Conservation (phyloP, 2,888 invertebrate genomes). For the Drosophila sordidula region DNA sequence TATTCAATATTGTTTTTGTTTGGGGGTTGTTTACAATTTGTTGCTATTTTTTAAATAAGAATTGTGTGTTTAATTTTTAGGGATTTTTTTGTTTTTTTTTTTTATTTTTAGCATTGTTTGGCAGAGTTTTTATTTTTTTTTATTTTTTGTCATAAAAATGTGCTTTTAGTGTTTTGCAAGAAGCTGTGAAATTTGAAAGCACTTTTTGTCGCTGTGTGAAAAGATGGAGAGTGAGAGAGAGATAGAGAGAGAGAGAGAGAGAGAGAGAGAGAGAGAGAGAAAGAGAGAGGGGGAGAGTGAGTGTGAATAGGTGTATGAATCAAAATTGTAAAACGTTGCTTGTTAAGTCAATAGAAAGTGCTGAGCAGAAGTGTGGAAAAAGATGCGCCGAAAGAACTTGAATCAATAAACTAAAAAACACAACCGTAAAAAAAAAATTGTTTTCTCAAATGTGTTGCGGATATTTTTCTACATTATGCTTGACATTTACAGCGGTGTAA, state of each 20-base stretch:
- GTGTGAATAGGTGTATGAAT: constrained; percentile 2
- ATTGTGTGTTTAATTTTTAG: constrained; percentile 18
- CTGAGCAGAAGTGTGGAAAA: constrained; percentile 17
- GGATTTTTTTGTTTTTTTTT: constrained; percentile 23
- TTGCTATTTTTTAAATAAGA: constrained; percentile 63
- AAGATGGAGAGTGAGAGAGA: constrained; percentile 3
- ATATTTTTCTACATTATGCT: constrained; percentile 47
- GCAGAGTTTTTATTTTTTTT: constrained; percentile 31
- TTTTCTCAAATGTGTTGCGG: constrained; percentile 8
- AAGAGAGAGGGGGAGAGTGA: not conserved
- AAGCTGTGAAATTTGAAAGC: constrained; percentile 45
- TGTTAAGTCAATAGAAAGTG: constrained; percentile 7
- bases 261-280: not conserved
- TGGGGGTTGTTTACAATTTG: constrained; percentile 60
- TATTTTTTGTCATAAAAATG: constrained; percentile 12
- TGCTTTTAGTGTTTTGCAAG: constrained; percentile 14
- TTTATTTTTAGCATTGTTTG: constrained; percentile 46
- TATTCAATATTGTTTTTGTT: constrained; percentile 39
- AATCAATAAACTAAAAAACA: not conserved
- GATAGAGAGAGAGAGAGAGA: not conserved
- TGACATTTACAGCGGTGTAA: constrained; percentile 71
- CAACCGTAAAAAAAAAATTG: not conserved
- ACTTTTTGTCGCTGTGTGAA: constrained; percentile 28
- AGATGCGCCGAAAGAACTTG: constrained; percentile 1
- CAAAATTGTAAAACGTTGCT: constrained; percentile 31